These are phyloP conservation scores for Paelopatides confundens DNA, from an alignment of 53 echinoderm and acorn worm genomes.

Conservation along the genomic window DNA sequence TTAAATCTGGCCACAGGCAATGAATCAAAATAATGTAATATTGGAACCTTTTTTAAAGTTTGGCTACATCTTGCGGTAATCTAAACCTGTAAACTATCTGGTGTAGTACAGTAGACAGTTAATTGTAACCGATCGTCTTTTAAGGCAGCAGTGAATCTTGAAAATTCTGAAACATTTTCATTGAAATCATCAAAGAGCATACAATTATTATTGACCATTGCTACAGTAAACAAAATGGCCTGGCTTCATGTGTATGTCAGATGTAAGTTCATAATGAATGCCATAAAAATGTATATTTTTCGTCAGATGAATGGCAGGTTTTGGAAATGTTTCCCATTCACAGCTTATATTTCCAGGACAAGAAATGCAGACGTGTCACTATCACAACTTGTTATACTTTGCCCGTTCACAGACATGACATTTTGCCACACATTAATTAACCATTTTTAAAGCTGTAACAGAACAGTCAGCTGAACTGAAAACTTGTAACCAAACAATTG, in stretches of 20 bases:
- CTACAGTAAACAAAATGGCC: conserved; percentile 5
- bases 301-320: too few relatives aligned
- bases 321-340: too few relatives aligned
- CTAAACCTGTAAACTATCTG: background rate
- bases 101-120: background rate
- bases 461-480: background rate
- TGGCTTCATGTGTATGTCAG: background rate
- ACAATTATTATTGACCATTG: background rate
- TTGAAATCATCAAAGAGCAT: background rate
- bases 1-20: too few relatives aligned
- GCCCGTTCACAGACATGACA: too few relatives aligned
- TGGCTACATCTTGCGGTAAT: background rate
- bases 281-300: background rate
- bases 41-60: too few relatives aligned
- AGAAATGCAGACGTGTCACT: too few relatives aligned
- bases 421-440: background rate
- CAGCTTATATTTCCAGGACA: too few relatives aligned
- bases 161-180: background rate
- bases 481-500: too few relatives aligned
- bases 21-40: too few relatives aligned
- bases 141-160: background rate
- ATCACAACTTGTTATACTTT: too few relatives aligned
- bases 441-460: background rate
- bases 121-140: background rate
- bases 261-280: background rate